Conservation (phyloP, 2,113 vertebrate genomes). For the Anhinga anhinga region DNA sequence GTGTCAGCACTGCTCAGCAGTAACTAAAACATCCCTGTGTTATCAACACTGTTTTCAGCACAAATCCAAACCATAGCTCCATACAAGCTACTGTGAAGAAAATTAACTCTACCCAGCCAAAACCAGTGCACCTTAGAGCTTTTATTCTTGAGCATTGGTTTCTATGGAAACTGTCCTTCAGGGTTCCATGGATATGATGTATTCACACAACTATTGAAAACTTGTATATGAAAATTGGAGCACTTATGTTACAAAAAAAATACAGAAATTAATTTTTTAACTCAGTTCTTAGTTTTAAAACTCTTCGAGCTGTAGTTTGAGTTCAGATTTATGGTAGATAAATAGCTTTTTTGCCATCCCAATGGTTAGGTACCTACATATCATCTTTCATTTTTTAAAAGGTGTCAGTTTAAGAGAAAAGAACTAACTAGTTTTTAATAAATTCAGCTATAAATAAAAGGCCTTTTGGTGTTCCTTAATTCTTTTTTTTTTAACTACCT, state of each 20-base stretch:
- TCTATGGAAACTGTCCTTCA: background rate
- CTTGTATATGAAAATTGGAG: background rate
- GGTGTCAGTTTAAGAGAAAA: background rate
- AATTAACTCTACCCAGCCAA: too few relatives aligned
- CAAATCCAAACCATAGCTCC: too few relatives aligned
- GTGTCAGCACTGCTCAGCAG: too few relatives aligned
- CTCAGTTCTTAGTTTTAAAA: background rate
- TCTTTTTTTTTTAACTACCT: background rate
- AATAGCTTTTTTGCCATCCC: background rate
- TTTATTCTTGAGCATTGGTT: background rate
- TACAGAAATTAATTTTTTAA: background rate
- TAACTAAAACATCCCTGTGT: too few relatives aligned
- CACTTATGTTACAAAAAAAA: background rate
- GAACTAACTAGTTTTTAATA: background rate
- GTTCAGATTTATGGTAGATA: background rate
- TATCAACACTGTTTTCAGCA: too few relatives aligned
- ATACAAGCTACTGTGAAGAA: too few relatives aligned
- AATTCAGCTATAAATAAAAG: background rate
- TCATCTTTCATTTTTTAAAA: background rate
- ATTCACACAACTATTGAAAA: background rate
- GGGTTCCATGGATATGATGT: background rate
- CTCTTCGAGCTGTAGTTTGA: background rate
- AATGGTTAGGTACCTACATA: background rate
- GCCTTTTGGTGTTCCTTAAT: background rate
- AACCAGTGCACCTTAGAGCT: background rate